Base-by-base conservation (phyloP, 2,888 invertebrate species). In the Plagodis dolabraria region DNA sequence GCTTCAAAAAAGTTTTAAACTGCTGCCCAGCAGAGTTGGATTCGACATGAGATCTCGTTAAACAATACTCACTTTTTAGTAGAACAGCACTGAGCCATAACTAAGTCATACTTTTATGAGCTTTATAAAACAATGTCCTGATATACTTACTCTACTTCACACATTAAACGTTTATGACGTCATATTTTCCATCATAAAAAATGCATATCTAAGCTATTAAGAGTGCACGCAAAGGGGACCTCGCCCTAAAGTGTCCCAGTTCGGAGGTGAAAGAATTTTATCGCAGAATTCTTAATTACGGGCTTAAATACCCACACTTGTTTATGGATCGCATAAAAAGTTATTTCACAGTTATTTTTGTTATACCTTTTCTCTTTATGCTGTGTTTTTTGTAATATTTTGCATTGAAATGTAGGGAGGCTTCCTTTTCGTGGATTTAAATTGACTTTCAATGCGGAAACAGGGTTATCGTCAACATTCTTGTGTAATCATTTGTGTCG, bases 161-260 rank as follows among this genome's bases (percentile, higher is more conserved):
- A 70, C 72, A 70, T 70, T 70, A 71, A 69, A 64, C 63, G 60
- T 70, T 77, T 74, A 79, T 71, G 67, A 60, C 65, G 70, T 71
- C 61, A 74, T 69, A 77, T 75, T 73, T 56, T 76, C 71, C 60
- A 71, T 66, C 70, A 68, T 78, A 75, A 80, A 77, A 73, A 69
- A 63, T 80, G 76, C 77, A 80, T 79, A 79, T 77, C 73, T 70
- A 61, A 60, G 64, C 59, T 58, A 65, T 70, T 71, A 70, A 68
- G 64, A 45, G 46, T 72, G 72, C 80, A 81, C 80, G 77, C 80
- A 64, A 80, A 62, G 53, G 51, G 51, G 45, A 33, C 51, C 53
- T 43, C 56, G 38, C 60, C 64, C 53, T 50, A 55, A 45, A 56
- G 47, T 52, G 65, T 62, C 60, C 67, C 54, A 63, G 33, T 60